Conservation (phyloP, 1,140 invertebrate genomes). For the Patella vulgata region DNA sequence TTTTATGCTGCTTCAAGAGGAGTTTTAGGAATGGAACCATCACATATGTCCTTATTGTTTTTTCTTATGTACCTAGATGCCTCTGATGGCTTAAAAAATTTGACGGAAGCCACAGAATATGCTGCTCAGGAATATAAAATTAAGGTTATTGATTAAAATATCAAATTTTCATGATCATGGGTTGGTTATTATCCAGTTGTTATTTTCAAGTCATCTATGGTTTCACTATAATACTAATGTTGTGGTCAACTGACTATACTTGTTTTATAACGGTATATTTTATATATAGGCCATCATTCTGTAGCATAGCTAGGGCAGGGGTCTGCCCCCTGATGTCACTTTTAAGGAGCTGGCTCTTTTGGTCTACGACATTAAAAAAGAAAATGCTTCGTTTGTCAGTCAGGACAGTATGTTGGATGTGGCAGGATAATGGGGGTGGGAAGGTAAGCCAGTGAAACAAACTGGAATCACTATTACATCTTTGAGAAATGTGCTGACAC, state of each 20-base stretch:
- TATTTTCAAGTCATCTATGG: not conserved
- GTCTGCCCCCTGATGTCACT: not conserved
- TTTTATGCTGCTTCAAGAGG: conserved; percentile 45
- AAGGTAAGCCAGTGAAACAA: too few species aligned
- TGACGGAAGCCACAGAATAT: conserved; percentile 59
- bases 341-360: too few species aligned
- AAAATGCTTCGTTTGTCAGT: too few species aligned
- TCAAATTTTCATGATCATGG: not conserved
- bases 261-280: not conserved
- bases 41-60: conserved; percentile 65
- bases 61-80: conserved; percentile 63
- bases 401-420: too few species aligned
- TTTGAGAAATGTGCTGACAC: too few species aligned
- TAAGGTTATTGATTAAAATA: conserved; percentile 42
- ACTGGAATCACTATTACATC: too few species aligned
- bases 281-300: not conserved
- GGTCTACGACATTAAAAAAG: too few species aligned
- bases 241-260: too few species aligned
- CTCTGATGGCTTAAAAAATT: conserved; percentile 57
- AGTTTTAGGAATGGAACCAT: conserved; percentile 60
- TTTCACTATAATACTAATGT: not conserved
- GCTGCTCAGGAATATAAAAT: conserved; percentile 66
- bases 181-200: not conserved
- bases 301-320: not conserved
- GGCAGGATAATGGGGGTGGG: too few species aligned